Evolutionary conservation across 2,113 vertebrate genomes (phyloP).

Genomic region (Otocyon megalotis): DNA sequence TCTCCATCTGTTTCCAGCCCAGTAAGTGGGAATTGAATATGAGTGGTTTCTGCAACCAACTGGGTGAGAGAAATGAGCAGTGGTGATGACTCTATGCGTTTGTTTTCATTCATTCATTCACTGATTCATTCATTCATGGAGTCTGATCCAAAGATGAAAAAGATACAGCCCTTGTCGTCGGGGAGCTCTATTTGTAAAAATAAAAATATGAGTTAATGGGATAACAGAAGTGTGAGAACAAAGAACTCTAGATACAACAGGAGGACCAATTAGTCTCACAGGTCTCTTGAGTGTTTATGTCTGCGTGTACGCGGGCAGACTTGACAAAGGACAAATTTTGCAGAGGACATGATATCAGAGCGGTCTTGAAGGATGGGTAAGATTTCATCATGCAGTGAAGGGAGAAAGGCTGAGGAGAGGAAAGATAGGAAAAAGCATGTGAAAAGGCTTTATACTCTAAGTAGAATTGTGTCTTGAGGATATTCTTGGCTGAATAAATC

Average conservation of each 20-base stretch:
- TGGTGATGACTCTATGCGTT: neutral
- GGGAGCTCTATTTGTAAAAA: neutral
- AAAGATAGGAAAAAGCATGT: neutral
- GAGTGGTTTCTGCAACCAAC: neutral
- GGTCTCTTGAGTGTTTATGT: neutral
- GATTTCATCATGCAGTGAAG: neutral
- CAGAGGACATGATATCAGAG: neutral
- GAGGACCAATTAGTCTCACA: neutral
- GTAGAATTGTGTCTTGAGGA: constrained; percentile 7
- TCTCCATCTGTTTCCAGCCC: neutral
- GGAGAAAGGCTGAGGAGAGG: neutral
- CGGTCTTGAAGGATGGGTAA: neutral
- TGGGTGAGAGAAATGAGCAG: neutral
- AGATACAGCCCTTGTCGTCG: neutral
- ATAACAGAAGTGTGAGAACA: neutral
- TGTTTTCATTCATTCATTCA: neutral
- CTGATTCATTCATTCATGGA: neutral
- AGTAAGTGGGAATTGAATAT: neutral
- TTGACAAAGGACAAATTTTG: neutral
- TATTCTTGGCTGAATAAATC: constrained; percentile 34
- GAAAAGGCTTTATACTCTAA: neutral
- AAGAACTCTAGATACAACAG: neutral
- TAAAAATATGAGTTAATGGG: too few relatives aligned
- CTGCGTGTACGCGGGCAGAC: neutral
- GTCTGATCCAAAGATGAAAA: neutral